Evolutionary conservation across 2,888 invertebrate species (phyloP).

Genomic region (Melanargia galathea): DNA sequence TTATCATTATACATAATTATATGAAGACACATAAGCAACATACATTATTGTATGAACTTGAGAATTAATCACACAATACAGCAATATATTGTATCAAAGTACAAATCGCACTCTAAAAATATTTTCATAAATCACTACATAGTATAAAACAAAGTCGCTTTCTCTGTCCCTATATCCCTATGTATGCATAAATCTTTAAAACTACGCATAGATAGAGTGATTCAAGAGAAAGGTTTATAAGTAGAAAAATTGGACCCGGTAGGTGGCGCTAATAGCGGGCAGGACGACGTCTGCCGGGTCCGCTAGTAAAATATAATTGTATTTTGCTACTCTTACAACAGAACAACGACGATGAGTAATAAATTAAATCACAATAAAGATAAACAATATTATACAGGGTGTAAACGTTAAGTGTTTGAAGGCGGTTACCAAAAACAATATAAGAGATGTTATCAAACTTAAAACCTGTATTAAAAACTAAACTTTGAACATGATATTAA

Average conservation of each 20-base stretch:
- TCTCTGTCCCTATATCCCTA: no score
- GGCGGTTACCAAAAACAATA: slow-evolving; percentile 2
- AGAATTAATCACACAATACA: not conserved
- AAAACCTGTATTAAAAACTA: not conserved
- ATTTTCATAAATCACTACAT: not conserved
- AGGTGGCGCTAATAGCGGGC: no score
- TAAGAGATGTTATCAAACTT: not conserved
- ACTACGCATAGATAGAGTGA: no score
- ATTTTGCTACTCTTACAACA: slow-evolving; percentile 20
- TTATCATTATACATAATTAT: not conserved
- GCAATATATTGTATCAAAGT: slow-evolving; percentile 3
- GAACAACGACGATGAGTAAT: slow-evolving; percentile 10
- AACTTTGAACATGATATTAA: no score
- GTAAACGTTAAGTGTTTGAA: not conserved
- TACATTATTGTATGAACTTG: not conserved
- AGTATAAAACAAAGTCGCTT: no score
- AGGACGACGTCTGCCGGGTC: no score
- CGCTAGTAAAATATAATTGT: no score
- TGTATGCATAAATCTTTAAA: no score
- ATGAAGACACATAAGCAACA: slow-evolving; percentile 10
- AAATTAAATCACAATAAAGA: not conserved
- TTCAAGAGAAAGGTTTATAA: no score
- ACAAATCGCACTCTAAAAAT: slow-evolving; percentile 12
- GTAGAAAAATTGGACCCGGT: no score
- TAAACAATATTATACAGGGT: not conserved